phyloP scores from a whole-genome alignment of 2,888 invertebrate genomes.

The Sesamia inferens region DNA sequence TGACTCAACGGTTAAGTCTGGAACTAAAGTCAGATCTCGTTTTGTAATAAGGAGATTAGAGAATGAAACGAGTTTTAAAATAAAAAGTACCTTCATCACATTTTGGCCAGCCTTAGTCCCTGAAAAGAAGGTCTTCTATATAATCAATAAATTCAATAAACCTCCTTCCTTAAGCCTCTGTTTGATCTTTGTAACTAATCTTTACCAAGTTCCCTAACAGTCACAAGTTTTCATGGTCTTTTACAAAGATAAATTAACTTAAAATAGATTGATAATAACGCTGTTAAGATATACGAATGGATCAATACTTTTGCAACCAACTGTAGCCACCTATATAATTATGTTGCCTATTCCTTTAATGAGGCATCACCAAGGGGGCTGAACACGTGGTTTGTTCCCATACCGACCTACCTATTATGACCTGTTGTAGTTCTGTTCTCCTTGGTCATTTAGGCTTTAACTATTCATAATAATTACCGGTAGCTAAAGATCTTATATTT shows the following conservation, averaged over 20 bases:
- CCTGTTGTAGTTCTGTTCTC: conserved; percentile 4
- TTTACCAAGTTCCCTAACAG: neutral
- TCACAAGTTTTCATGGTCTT: neutral
- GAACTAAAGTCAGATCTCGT: too few relatives aligned
- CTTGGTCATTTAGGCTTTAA: conserved; percentile 13
- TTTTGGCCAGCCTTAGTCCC: neutral
- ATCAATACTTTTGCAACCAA: conserved; percentile 28
- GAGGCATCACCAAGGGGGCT: neutral
- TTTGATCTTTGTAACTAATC: conserved; percentile 5
- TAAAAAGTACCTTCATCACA: neutral
- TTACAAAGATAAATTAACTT: neutral
- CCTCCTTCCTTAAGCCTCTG: neutral
- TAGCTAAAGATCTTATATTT: neutral
- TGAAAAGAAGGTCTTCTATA: neutral
- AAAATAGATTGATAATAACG: neutral
- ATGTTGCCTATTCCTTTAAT: conserved; percentile 1
- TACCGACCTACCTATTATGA: neutral
- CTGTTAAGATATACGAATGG: neutral
- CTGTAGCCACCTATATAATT: neutral
- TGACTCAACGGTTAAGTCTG: too few relatives aligned
- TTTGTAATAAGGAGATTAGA: neutral
- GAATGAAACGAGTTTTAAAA: neutral
- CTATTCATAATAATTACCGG: conserved; percentile 9
- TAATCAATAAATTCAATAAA: neutral
- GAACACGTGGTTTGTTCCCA: conserved; percentile 30